Conservation (phyloP, 2,113 vertebrate species). For the Nanger granti region DNA sequence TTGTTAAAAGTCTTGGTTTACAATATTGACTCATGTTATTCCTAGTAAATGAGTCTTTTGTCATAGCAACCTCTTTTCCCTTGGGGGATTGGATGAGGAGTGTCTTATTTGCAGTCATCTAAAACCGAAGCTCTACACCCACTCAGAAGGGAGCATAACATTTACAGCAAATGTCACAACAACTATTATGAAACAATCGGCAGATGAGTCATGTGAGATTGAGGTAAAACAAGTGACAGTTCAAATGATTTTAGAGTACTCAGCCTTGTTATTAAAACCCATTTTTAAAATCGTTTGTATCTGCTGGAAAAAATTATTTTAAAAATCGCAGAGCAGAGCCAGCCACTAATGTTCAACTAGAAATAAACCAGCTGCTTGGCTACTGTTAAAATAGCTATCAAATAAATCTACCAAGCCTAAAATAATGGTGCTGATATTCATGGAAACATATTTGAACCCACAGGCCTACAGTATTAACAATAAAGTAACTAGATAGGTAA, state of each 20-base stretch:
- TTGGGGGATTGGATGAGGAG: not conserved
- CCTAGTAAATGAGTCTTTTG: conserved; percentile 67
- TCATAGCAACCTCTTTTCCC: conserved; percentile 70
- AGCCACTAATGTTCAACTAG: conserved; percentile 59
- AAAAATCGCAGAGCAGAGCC: conserved; percentile 52
- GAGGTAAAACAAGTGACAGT: conserved; percentile 67
- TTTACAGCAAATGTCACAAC: conserved; percentile 75
- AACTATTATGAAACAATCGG: conserved; percentile 73
- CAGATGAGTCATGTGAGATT: conserved; percentile 65
- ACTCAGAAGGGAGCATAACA: conserved; percentile 68
- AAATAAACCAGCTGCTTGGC: conserved; percentile 63
- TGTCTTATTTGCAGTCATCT: conserved; percentile 71
- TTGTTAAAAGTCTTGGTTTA: conserved; percentile 64
- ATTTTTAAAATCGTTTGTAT: conserved; percentile 54
- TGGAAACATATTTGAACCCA: conserved; percentile 67
- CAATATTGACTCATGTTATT: conserved; percentile 69
- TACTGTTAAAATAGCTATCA: conserved; percentile 67
- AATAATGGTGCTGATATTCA: conserved; percentile 65
- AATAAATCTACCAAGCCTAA: conserved; percentile 68
- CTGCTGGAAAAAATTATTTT: conserved; percentile 71
- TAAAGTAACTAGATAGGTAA: conserved; percentile 70
- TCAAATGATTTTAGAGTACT: conserved; percentile 67
- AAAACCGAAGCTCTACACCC: conserved; percentile 60
- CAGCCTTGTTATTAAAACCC: conserved; percentile 73
- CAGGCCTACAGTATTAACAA: conserved; percentile 65